These are phyloP conservation scores for Eupithecia insigniata DNA, from an alignment of 2,888 invertebrate genomes.

Conservation along the genomic window DNA sequence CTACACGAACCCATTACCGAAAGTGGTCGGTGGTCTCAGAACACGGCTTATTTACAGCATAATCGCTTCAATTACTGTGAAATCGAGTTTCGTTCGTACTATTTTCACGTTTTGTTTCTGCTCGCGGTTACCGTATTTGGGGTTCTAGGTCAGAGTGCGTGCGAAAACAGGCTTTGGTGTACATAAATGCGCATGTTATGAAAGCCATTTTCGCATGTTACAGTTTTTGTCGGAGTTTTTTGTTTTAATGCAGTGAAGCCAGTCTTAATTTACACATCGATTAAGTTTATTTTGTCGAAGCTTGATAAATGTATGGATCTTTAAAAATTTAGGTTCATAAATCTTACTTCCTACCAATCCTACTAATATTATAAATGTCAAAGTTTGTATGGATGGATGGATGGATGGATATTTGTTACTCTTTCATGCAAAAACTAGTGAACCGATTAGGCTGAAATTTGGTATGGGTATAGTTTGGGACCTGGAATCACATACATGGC, in stretches of 20 bases:
- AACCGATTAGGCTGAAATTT: too few relatives aligned
- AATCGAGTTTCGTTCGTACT: constrained; percentile 47
- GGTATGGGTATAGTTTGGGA: too few relatives aligned
- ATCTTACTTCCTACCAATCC: too few relatives aligned
- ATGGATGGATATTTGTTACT: too few relatives aligned
- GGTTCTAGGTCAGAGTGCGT: constrained; percentile 62
- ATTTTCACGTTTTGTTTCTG: constrained; percentile 56
- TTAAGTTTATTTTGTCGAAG: neutral
- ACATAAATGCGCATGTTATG: constrained; percentile 16
- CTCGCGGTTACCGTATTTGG: constrained; percentile 50
- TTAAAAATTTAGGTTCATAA: too few relatives aligned
- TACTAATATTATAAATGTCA: neutral
- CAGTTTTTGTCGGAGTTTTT: neutral
- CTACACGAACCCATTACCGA: neutral
- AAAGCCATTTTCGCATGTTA: neutral
- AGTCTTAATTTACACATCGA: neutral
- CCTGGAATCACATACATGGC: too few relatives aligned
- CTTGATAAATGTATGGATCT: neutral
- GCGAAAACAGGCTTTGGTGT: constrained; percentile 40
- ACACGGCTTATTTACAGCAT: constrained; percentile 10
- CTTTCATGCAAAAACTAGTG: too few relatives aligned
- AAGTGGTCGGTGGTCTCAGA: constrained; percentile 11
- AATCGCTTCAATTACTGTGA: constrained; percentile 61
- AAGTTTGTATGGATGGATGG: too few relatives aligned
- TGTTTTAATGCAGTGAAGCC: neutral